Base-by-base conservation (phyloP, 2,888 invertebrate genomes). In the Lithophane leautieri region DNA sequence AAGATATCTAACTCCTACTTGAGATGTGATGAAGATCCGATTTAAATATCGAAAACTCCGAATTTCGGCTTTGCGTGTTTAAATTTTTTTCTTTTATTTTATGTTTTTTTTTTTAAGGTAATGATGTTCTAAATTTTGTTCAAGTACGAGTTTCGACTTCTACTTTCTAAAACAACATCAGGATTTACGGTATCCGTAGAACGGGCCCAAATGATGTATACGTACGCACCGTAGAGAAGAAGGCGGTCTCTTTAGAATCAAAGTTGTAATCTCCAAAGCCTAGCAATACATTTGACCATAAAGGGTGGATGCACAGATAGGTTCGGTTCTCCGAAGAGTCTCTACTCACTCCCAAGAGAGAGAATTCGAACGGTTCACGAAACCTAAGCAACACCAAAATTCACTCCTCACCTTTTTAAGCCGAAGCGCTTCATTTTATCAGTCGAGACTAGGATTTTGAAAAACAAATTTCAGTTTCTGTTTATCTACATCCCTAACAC, bases 1-100 rank as follows among this genome's bases (percentile, higher is more conserved):
- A 2, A 52, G 44, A 80, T 56, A 62, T 28, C 22, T 77, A 16
- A 22, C 9, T n/a, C n/a, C n/a, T 34, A 42, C 22, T 74, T 80
- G 81, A 52, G 77, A 80, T 74, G 81, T 19, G 40, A 42, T 1
- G 1, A 28, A 16, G 0, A 11, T 16, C 28, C 14, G 4, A 19
- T 19, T 28, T 0, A 2, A 47, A n/a, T n/a, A 25, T 1, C 16
- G 1, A 40, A 42, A 28, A 7, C 22, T 42, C 11, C 11, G n/a
- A 61, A 28, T 62, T 50, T 73, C 22, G 22, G 44, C n/a, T 19
- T 19, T 1, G 3, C 12, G 19, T 4, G 4, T 0, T 72, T 22
- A 2, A 4, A 25, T 40, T 50, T 0, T 40, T 22, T 71, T 25
- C 8, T 42, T 2, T 3, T 2, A 42, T 22, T 25, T 68, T 19